Conservation (phyloP, 2,888 invertebrate species). For the Lepidochitona cinerea region DNA sequence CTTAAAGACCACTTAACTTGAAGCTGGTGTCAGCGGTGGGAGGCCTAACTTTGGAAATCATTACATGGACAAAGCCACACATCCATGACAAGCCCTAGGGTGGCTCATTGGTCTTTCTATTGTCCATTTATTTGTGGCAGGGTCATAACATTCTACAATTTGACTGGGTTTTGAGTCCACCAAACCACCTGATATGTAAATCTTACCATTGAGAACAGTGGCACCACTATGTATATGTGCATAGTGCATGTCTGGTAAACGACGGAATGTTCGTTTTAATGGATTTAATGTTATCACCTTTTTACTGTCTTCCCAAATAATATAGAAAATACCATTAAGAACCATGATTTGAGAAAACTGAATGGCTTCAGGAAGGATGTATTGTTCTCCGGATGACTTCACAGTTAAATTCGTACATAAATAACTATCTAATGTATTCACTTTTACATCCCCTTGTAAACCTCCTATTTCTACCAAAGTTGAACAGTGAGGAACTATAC, state of each 20-base stretch:
- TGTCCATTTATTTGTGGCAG: slow-evolving; percentile 59
- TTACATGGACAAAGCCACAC: slow-evolving; percentile 43
- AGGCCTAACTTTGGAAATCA: no score
- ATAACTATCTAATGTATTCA: slow-evolving; percentile 67
- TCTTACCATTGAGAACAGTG: slow-evolving; percentile 59
- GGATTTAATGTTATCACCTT: slow-evolving; percentile 66
- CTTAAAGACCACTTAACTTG: no score
- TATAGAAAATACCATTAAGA: slow-evolving; percentile 65
- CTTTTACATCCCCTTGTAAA: slow-evolving; percentile 54
- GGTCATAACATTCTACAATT: slow-evolving; percentile 65
- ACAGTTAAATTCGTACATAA: slow-evolving; percentile 48
- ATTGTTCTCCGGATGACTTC: slow-evolving; percentile 63
- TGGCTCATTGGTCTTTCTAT: slow-evolving; percentile 54
- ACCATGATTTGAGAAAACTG: slow-evolving; percentile 64
- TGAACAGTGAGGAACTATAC: slow-evolving; percentile 58
- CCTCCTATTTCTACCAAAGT: slow-evolving; percentile 67
- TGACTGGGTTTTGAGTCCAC: slow-evolving; percentile 55
- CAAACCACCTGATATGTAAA: slow-evolving; percentile 65
- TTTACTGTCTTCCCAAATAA: slow-evolving; percentile 68
- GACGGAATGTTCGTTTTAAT: slow-evolving; percentile 62
- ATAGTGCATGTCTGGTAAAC: slow-evolving; percentile 56
- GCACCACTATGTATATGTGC: slow-evolving; percentile 60
- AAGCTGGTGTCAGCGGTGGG: no score
- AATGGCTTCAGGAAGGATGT: slow-evolving; percentile 63
- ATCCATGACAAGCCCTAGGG: slow-evolving; percentile 61